These are phyloP conservation scores for Furcula furcula DNA, from an alignment of 2,888 invertebrate species.

Conservation along the genomic window DNA sequence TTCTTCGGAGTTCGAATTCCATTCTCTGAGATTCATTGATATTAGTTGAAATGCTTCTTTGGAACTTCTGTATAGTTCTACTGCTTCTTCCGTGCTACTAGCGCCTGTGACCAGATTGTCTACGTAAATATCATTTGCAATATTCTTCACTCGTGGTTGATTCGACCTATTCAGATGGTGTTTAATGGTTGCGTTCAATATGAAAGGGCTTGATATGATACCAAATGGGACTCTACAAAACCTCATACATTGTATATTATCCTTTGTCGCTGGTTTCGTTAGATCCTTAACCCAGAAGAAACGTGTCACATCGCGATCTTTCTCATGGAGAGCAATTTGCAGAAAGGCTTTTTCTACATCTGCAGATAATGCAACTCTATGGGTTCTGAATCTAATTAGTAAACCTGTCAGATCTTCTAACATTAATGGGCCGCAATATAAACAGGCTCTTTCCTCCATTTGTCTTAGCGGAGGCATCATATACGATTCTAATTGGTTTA, in stretches of 20 bases:
- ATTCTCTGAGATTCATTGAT: conserved; percentile 12
- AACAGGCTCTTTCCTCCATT: neutral
- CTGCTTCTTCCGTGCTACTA: neutral
- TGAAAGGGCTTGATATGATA: conserved; percentile 18
- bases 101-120: conserved; percentile 13
- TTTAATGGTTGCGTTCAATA: conserved; percentile 15
- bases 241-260: neutral
- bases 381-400: neutral
- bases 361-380: neutral
- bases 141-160: neutral
- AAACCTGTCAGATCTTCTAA: neutral
- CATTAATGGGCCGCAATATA: conserved; percentile 1
- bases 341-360: conserved; percentile 11
- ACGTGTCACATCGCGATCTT: conserved; percentile 1
- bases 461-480: conserved; percentile 2
- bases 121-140: conserved; percentile 12
- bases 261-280: neutral
- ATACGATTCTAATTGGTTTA: neutral
- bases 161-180: conserved; percentile 11
- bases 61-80: conserved; percentile 1
- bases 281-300: neutral
- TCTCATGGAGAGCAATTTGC: conserved; percentile 6
- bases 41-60: conserved; percentile 4
- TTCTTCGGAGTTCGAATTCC: conserved; percentile 7
- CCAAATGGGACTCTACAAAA: conserved; percentile 8